Conservation (phyloP, 2,113 vertebrate genomes). For the Cyanoramphus novaezelandiae region DNA sequence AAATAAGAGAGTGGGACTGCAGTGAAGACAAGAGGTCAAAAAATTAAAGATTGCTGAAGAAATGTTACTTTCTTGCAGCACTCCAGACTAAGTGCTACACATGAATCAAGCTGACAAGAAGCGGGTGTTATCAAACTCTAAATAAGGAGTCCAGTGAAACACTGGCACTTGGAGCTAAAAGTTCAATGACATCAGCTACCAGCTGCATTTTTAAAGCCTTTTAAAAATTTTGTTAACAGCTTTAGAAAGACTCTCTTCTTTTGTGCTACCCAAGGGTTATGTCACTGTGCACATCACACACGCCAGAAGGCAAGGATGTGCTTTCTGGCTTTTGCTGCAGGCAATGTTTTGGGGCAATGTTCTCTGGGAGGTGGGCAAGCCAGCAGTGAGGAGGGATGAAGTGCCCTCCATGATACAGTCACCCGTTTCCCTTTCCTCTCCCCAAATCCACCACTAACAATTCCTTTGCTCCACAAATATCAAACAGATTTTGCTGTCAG, state of each 20-base stretch:
- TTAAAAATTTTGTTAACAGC: background rate
- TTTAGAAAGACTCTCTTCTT: background rate
- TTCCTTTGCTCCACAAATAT: background rate
- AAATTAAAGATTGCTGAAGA: background rate
- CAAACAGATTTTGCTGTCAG: background rate
- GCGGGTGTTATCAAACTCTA: background rate
- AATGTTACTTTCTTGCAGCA: background rate
- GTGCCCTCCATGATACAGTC: background rate
- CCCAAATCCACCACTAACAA: background rate
- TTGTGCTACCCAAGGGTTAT: rapidly evolving
- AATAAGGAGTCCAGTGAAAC: background rate
- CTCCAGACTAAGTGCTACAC: background rate
- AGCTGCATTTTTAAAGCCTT: background rate
- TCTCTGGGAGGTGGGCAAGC: background rate
- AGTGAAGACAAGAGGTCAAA: background rate
- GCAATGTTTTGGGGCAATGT: background rate
- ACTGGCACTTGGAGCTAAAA: background rate
- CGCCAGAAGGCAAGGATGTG: background rate
- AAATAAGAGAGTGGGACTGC: background rate
- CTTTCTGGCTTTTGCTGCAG: background rate
- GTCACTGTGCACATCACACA: background rate
- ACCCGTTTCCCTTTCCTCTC: background rate
- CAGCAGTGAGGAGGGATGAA: background rate
- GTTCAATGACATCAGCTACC: background rate
- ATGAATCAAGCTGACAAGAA: background rate